Base-by-base conservation (phyloP, 2,113 vertebrate genomes). In the Corythaixoides concolor region DNA sequence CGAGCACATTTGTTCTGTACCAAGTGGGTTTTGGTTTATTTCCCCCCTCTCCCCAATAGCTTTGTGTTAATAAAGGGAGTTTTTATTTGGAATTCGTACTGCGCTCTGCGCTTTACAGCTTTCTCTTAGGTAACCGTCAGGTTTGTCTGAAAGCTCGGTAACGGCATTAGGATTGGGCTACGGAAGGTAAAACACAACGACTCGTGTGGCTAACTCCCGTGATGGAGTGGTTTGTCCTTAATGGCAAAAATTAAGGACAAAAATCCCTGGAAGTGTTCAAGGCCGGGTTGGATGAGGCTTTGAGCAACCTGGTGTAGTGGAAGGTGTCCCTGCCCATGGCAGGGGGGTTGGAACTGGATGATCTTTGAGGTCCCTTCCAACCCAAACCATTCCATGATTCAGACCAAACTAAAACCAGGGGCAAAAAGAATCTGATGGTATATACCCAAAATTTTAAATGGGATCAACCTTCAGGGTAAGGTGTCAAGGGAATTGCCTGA, bases 131-230 rank as follows among this genome's bases (percentile, higher is more conserved):
- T 18, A 26, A 45, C 66, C 66, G 24, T 18, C n/a, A 23, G 52
- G 32, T 50, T 50, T 6, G 37, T 27, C 62, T 24, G 47, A 26
- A 19, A 47, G 69, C 28, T 30, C 4, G 23, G 16, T 17, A 7
- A 21, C 27, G 47, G 3, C 45, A 0, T 32, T 22, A 67, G 86
- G 35, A 17, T 63, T 33, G 21, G 13, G 8, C 47, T 60, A 1
- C 14, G 41, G 30, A 37, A 79, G 52, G 67, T 59, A 37, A 63
- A 78, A 74, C 18, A 26, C 30, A 23, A 11, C 27, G 15, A 10
- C 43, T 56, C 63, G 0, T 0, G 9, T 10, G 55, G 53, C 4
- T 7, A 3, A 12, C 23, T 77, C 59, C 70, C 0, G 0, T 2
- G 4, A 8, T 17, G 30, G 72, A 28, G 20, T 11, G 1, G 37